These are phyloP conservation scores for Hylaea fasciaria DNA, from an alignment of 2,888 invertebrate species.

Conservation along the genomic window DNA sequence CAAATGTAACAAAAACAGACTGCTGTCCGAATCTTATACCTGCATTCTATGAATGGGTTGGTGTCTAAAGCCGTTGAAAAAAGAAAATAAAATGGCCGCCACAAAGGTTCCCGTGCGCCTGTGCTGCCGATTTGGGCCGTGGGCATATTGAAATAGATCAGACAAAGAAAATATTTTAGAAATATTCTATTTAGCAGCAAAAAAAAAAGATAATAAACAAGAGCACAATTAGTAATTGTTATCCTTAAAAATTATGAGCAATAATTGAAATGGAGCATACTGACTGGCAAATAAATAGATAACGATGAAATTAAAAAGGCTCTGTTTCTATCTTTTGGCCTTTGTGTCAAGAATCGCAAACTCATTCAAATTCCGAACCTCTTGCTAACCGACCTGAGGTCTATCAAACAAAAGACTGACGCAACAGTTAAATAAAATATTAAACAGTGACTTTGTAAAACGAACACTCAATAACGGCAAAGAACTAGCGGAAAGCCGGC, in stretches of 20 bases:
- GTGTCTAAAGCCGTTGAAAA: conserved; percentile 70
- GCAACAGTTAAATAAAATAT: conserved; percentile 2
- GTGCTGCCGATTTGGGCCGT: conserved; percentile 70
- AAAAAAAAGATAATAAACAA: no score
- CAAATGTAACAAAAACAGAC: conserved; percentile 45
- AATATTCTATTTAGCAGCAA: no score
- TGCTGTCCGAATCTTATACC: conserved; percentile 76
- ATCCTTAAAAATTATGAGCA: no score
- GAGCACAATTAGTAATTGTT: no score
- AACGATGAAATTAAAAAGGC: no score
- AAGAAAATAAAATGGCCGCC: conserved; percentile 78
- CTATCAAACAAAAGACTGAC: background rate
- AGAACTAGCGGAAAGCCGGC: conserved; percentile 50
- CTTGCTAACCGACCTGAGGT: no score
- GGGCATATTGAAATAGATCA: conserved; percentile 61
- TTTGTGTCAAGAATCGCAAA: no score
- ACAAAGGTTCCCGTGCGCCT: conserved; percentile 77
- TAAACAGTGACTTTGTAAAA: conserved; percentile 45
- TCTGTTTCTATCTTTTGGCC: no score
- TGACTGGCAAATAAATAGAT: no score
- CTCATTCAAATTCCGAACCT: no score
- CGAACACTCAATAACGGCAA: conserved; percentile 44
- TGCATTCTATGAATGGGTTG: conserved; percentile 79
- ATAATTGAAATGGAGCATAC: no score
- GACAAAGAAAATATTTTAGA: no score